Conservation (phyloP, 23 tunicate genomes). For the Botrylloides violaceus region DNA sequence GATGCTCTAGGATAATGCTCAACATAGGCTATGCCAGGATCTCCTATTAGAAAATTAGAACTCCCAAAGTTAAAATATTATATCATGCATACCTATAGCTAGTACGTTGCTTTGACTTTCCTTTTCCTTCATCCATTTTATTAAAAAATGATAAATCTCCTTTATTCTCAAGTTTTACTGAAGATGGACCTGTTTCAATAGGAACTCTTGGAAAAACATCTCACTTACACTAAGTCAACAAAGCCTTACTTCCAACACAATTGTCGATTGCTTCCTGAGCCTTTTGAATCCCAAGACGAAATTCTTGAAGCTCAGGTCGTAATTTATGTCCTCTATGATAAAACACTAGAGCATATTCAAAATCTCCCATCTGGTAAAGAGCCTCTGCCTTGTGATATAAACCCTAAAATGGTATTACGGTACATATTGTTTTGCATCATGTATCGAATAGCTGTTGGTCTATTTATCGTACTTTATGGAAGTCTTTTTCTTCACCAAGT, state of each 20-base stretch:
- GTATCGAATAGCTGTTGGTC: too few relatives aligned
- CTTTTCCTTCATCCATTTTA: slow-evolving; percentile 91
- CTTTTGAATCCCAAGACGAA: slow-evolving; percentile 96
- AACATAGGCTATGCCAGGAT: too few relatives aligned
- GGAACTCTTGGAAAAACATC: not conserved
- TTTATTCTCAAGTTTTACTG: slow-evolving; percentile 88
- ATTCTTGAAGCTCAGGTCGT: slow-evolving; percentile 92
- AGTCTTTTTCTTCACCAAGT: slow-evolving; percentile 64
- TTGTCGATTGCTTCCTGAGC: slow-evolving; percentile 96
- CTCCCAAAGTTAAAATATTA: not conserved
- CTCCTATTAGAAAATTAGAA: too few relatives aligned
- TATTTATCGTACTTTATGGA: slow-evolving; percentile 53
- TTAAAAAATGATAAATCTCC: slow-evolving; percentile 95
- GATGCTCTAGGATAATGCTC: too few relatives aligned
- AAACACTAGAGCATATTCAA: slow-evolving; percentile 93
- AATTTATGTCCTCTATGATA: slow-evolving; percentile 95
- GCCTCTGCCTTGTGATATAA: slow-evolving; percentile 96
- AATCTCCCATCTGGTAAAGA: slow-evolving; percentile 92
- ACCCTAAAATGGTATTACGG: too few relatives aligned
- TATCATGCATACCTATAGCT: slow-evolving; percentile 41
- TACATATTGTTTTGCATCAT: too few relatives aligned
- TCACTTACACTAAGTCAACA: not conserved
- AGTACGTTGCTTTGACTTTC: slow-evolving; percentile 56
- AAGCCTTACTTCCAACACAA: slow-evolving; percentile 88
- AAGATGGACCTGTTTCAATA: slow-evolving; percentile 54